Conservation (phyloP, 2,888 invertebrate species). For the Aplocera efformata region DNA sequence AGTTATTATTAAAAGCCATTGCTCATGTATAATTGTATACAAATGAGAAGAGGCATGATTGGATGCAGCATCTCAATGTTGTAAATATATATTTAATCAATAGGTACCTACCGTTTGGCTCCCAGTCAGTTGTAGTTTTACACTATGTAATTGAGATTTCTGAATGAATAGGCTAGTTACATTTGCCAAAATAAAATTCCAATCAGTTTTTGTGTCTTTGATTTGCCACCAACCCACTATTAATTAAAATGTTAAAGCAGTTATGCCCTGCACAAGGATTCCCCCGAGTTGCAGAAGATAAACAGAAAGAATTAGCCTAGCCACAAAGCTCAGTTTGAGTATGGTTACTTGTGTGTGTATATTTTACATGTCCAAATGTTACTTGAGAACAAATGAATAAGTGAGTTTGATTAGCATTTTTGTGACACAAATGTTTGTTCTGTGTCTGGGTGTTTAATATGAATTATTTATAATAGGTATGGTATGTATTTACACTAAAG, state of each 20-base stretch:
- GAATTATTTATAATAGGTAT: no score
- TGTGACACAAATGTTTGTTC: no score
- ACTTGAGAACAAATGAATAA: no score
- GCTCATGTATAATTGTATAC: constrained; percentile 39
- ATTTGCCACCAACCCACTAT: constrained; percentile 1
- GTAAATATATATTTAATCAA: constrained; percentile 61
- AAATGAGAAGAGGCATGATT: constrained; percentile 45
- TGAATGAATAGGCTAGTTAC: constrained; percentile 71
- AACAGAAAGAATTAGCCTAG: no score
- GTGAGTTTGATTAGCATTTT: no score
- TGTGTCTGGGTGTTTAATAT: no score
- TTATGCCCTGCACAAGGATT: no score
- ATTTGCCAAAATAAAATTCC: constrained; percentile 80
- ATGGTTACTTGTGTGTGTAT: no score
- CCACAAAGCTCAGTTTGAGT: no score
- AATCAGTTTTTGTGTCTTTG: constrained; percentile 54
- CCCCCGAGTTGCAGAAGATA: no score
- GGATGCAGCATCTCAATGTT: constrained; percentile 38
- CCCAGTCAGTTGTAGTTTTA: constrained; percentile 60
- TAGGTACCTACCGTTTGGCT: constrained; percentile 41
- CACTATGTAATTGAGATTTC: constrained; percentile 69
- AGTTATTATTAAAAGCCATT: constrained; percentile 7
- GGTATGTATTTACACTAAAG: no score
- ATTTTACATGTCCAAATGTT: no score
- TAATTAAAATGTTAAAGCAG: background rate